Conservation (phyloP, 2,797 vertebrate genomes). For the Geotrypetes seraphini region DNA sequence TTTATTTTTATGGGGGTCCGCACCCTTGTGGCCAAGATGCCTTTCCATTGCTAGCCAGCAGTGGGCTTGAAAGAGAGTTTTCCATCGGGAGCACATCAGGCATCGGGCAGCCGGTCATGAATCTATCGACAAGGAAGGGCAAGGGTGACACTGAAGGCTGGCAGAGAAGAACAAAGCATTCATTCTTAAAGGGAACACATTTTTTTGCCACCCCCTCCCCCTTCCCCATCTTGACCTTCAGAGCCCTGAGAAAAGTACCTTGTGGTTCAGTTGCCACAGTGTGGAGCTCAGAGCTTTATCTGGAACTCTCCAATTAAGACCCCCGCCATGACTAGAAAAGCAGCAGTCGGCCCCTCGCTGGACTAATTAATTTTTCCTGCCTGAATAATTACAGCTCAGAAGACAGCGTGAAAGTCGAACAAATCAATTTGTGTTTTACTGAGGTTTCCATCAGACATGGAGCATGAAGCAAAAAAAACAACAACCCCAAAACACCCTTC, state of each 20-base stretch:
- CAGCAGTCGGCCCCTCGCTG: slow-evolving; percentile 23
- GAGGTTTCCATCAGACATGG: slow-evolving; percentile 38
- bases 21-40: no score
- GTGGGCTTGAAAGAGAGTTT: no score
- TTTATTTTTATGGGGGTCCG: no score
- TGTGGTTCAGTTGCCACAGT: not conserved
- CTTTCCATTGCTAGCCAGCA: no score
- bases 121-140: no score
- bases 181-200: no score
- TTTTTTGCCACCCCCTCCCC: no score
- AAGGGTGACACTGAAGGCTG: no score
- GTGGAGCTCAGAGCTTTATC: slow-evolving; percentile 31
- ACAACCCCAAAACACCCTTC: no score
- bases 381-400: slow-evolving; percentile 44
- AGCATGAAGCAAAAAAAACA: slow-evolving; percentile 29
- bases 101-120: no score
- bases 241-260: slow-evolving; percentile 1
- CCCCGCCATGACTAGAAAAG: slow-evolving; percentile 14
- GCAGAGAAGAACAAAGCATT: no score
- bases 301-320: slow-evolving; percentile 25
- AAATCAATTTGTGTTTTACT: slow-evolving; percentile 44
- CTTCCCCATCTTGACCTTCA: slow-evolving; percentile 15
- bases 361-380: slow-evolving; percentile 43
- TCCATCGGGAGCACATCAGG: no score
- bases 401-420: slow-evolving; percentile 38